These are phyloP conservation scores for Hippolais icterina DNA, from an alignment of 2,113 vertebrate species.

Conservation along the genomic window DNA sequence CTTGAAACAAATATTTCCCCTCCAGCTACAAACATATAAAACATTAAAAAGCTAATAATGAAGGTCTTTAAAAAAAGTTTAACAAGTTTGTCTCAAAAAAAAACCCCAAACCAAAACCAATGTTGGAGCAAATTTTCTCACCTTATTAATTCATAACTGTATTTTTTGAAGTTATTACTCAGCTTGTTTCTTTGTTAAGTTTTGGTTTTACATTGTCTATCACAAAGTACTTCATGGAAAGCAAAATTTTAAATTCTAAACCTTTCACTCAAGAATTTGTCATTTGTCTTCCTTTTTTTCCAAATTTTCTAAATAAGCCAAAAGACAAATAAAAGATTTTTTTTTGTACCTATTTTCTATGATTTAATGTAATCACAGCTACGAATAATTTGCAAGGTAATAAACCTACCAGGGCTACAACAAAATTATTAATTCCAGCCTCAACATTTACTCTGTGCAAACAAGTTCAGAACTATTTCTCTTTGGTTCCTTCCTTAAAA, in stretches of 20 bases:
- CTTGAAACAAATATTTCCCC: not conserved
- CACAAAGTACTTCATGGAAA: not conserved
- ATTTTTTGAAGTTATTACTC: not conserved
- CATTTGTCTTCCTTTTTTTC: not conserved
- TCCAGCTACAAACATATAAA: not conserved
- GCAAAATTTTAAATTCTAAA: not conserved
- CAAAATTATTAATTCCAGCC: not conserved
- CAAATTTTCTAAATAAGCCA: not conserved
- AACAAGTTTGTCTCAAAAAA: not conserved
- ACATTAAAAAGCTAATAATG: not conserved
- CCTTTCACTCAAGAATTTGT: not conserved
- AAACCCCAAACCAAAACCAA: not conserved
- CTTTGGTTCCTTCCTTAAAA: slow-evolving; percentile 52
- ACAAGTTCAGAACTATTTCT: not conserved
- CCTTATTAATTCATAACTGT: not conserved
- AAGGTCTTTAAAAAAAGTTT: not conserved
- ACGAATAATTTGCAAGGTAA: not conserved
- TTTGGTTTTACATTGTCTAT: not conserved
- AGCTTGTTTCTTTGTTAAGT: not conserved
- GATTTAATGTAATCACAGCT: not conserved
- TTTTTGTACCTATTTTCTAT: not conserved
- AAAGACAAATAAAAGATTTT: not conserved
- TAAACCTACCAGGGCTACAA: not conserved
- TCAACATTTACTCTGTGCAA: not conserved
- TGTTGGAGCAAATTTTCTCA: not conserved